A percentile compares a stretch with the other conserved stretches of the same genome.
phyloP scores from a whole-genome alignment of 2,888 invertebrate genomes.

The Andricus curvator region DNA sequence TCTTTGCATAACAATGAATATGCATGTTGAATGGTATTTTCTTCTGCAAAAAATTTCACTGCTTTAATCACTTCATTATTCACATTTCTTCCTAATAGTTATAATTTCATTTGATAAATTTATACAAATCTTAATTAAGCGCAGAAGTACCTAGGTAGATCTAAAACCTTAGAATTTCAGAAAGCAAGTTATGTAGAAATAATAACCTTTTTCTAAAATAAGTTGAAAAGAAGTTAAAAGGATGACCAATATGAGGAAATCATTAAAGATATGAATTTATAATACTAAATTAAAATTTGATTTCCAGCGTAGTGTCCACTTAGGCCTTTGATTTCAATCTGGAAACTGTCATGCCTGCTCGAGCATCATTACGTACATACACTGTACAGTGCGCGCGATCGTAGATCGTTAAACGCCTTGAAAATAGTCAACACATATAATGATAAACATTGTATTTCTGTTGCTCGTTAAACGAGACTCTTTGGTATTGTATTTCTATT shows the following conservation, averaged over 20 bases:
- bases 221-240: neutral
- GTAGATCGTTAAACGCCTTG: neutral
- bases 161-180: neutral
- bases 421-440: conserved; percentile 26
- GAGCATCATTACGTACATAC: conserved; percentile 8
- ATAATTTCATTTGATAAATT: neutral
- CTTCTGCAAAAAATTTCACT: neutral
- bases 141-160: neutral
- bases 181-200: neutral
- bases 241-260: neutral
- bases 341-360: neutral
- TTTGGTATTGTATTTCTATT: conserved; percentile 43
- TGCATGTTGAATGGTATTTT: neutral
- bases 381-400: conserved; percentile 11
- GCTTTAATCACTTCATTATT: neutral
- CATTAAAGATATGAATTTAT: conserved; percentile 40
- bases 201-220: neutral
- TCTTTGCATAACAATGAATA: neutral
- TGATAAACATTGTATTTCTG: conserved; percentile 23
- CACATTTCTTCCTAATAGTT: neutral
- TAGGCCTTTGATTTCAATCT: conserved; percentile 21
- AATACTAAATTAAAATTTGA: conserved; percentile 48
- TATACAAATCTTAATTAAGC: neutral
- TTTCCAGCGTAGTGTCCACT: conserved; percentile 33
- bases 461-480: conserved; percentile 13